Evolutionary conservation across 2,797 vertebrate species (phyloP).

Genomic region (Kryptolebias ocellatus): DNA sequence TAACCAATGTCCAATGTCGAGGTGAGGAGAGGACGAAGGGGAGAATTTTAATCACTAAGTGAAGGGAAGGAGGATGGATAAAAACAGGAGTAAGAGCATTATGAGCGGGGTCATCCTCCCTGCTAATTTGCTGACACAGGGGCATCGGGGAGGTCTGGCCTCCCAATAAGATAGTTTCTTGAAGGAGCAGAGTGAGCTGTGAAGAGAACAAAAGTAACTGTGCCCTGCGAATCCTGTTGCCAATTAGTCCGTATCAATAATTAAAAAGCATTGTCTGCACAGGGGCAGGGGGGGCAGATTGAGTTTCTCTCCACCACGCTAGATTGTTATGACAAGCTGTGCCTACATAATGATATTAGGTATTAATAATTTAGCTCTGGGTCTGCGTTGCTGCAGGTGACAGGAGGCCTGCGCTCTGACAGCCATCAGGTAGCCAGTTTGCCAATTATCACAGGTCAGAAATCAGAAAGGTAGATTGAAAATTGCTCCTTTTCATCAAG

Average conservation of each 20-base stretch:
- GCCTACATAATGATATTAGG: constrained; percentile 95
- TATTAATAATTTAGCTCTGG: constrained; percentile 90
- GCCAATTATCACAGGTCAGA: constrained; percentile 79
- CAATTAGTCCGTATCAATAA: constrained; percentile 98
- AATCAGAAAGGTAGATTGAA: constrained; percentile 75
- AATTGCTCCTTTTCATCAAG: constrained; percentile 41
- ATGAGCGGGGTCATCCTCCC: constrained; percentile 66
- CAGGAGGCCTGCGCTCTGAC: constrained; percentile 56
- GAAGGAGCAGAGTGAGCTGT: constrained; percentile 77
- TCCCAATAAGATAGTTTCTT: constrained; percentile 82
- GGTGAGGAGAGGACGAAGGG: constrained; percentile 51
- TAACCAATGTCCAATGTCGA: constrained; percentile 64
- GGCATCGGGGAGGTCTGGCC: constrained; percentile 69
- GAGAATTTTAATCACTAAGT: constrained; percentile 70
- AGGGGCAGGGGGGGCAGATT: constrained; percentile 80
- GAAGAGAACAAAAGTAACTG: constrained; percentile 84
- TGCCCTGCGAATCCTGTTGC: constrained; percentile 92
- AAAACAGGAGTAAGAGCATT: constrained; percentile 14
- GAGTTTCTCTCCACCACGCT: constrained; percentile 86
- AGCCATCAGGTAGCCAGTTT: constrained; percentile 50
- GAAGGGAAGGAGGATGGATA: constrained; percentile 31
- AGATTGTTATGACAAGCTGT: constrained; percentile 94
- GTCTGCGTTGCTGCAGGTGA: constrained; percentile 79
- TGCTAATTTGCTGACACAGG: constrained; percentile 84
- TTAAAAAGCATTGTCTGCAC: constrained; percentile 87